Evolutionary conservation across 2,797 vertebrate species (phyloP), one percentile per base, ranked within the genome.

Genomic region (Coregonus sp.): DNA sequence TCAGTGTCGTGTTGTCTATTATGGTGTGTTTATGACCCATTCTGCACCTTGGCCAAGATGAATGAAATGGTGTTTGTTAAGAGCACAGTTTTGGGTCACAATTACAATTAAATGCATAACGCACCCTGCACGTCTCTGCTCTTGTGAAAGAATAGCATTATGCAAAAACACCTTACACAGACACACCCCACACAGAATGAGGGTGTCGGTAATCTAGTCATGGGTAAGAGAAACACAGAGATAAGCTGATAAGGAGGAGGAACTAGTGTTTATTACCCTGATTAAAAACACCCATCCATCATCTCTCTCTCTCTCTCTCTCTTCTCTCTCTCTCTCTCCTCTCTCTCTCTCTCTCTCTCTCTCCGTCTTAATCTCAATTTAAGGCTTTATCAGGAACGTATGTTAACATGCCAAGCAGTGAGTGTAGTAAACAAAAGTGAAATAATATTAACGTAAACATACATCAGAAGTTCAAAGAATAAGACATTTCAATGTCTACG

Each of bases 201-300:
- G 91, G 87, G 90, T 89, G 87, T 87, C 81, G 80, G 83, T 61
- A 73, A 72, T 79, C 76, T 72, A 81, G 70, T 75, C 84, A 77
- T 87, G 87, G 78, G 75, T 74, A 79, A 82, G 81, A 81, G 80
- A 87, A 85, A 83, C 74, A 78, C 72, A 68, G 73, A 91, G 93
- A 94, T 94, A 94, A 94, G 91, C 82, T 87, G 91, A 93, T 93
- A 93, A 89, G 88, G 52, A 81, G 74, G 79, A 89, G 90, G 90
- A 84, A 90, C 85, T 87, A 31, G 81, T 86, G 89, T 78, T 92
- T 91, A 94, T 90, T 92, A 85, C 82, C 56, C 74, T 86, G 91
- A 91, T 92, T 92, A 92, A 93, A 47, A 91, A 86, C 78, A n/a
- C 76, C 9, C 40, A 37, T 93, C 90, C 84, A 77, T 95, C 91